Conservation (phyloP, 1,140 invertebrate species). For the Hyphantria cunea region DNA sequence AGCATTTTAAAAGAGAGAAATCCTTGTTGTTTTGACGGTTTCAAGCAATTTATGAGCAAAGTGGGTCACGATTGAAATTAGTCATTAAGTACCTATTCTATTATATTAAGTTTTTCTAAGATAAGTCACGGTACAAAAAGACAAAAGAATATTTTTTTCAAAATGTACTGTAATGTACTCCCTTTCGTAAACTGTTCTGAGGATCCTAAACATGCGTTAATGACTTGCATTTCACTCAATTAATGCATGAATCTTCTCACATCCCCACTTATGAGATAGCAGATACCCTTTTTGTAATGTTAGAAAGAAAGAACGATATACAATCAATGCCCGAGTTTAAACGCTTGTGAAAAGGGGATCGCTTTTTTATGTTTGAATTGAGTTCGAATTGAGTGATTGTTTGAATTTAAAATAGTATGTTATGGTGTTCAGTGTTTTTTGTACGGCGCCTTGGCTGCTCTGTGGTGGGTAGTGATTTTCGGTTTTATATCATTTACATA, state of each 20-base stretch:
- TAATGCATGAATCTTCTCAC: conserved; percentile 24
- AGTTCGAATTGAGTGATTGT: conserved; percentile 21
- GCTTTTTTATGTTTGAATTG: conserved; percentile 15
- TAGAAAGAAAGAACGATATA: conserved; percentile 5
- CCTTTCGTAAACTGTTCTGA: no score
- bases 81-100: no score
- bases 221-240: conserved; percentile 23
- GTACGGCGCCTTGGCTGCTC: background rate
- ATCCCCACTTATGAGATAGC: conserved; percentile 3
- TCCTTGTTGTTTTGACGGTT: no score
- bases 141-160: no score
- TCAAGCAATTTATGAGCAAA: no score
- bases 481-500: no score
- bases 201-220: conserved; percentile 10
- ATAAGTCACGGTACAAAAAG: no score
- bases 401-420: conserved; percentile 19
- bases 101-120: no score
- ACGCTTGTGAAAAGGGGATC: conserved; percentile 13
- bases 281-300: background rate
- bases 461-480: no score
- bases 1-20: no score
- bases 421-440: conserved; percentile 1
- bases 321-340: conserved; percentile 20
- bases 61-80: no score
- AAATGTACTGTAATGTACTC: no score